These are phyloP conservation scores for Oceanites oceanicus DNA, from an alignment of 2,113 vertebrate genomes.

Conservation along the genomic window DNA sequence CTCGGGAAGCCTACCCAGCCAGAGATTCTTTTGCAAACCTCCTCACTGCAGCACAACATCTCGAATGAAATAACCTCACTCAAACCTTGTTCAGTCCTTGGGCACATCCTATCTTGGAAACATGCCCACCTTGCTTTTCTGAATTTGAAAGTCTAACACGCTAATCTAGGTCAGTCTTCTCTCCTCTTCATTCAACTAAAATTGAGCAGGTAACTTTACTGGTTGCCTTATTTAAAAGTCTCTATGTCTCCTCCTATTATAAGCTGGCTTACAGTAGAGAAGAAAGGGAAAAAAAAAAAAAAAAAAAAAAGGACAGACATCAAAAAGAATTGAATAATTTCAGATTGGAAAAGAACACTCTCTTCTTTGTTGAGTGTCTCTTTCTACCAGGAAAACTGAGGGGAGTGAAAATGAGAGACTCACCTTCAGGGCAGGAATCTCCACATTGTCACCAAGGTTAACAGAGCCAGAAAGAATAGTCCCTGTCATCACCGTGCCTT, in stretches of 20 bases:
- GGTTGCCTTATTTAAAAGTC: background rate
- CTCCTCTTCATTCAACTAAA: background rate
- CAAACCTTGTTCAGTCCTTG: background rate
- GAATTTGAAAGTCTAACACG: background rate
- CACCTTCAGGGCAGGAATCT: slow-evolving; percentile 96
- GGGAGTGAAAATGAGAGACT: slow-evolving; percentile 57
- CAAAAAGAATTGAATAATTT: background rate
- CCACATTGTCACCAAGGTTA: slow-evolving; percentile 89
- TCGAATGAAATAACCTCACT: background rate
- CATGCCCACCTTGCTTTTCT: background rate
- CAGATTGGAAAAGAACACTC: background rate
- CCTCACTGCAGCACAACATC: background rate
- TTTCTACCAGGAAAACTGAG: background rate
- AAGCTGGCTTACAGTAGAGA: background rate
- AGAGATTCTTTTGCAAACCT: background rate
- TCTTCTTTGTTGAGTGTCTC: background rate
- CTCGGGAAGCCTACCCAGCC: background rate
- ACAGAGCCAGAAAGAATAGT: slow-evolving; percentile 94
- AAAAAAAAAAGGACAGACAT: background rate
- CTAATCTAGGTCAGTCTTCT: background rate
- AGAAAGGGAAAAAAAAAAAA: too few species aligned
- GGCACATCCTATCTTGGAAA: background rate
- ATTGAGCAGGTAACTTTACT: background rate
- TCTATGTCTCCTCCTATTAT: background rate
- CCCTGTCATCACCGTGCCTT: slow-evolving; percentile 97